These are phyloP conservation scores for Eurytoma californica DNA, from an alignment of 2,888 invertebrate genomes.

Conservation along the genomic window DNA sequence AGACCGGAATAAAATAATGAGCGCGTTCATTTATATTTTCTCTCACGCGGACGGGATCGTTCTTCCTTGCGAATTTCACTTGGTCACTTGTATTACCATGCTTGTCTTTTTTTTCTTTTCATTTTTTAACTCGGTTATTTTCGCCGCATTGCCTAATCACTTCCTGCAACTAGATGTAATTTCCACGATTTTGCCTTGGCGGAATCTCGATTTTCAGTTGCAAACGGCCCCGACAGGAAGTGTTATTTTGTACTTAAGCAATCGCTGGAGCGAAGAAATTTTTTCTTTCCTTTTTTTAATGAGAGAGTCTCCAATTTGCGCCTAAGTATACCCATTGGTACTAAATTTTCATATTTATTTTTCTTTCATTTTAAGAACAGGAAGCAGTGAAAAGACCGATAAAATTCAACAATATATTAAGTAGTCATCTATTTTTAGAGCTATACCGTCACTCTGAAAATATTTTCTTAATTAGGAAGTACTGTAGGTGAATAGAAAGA, in stretches of 20 bases:
- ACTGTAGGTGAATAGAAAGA: no score
- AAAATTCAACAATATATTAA: no score
- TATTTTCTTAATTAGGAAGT: no score
- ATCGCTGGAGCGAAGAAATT: background rate
- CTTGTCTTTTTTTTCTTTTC: background rate
- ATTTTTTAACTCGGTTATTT: conserved; percentile 8
- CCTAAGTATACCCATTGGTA: no score
- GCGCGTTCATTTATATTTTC: background rate
- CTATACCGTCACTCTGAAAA: no score
- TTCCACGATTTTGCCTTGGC: conserved; percentile 24
- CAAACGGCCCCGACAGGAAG: conserved; percentile 7
- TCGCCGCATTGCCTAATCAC: conserved; percentile 25
- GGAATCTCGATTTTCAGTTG: conserved; percentile 31
- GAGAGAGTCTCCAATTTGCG: background rate
- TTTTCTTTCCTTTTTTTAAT: background rate
- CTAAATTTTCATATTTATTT: no score
- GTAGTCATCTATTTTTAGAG: no score
- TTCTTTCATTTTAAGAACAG: no score
- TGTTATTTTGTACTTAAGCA: conserved; percentile 12
- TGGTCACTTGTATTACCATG: background rate
- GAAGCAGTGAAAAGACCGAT: no score
- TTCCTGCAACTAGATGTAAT: conserved; percentile 19
- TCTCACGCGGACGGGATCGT: background rate
- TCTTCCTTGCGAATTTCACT: background rate
- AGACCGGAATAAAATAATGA: background rate